A percentile compares a stretch with the other conserved stretches of the same genome.
Conservation (phyloP, 2,113 vertebrate genomes). For the human (Homo sapiens) region DNA sequence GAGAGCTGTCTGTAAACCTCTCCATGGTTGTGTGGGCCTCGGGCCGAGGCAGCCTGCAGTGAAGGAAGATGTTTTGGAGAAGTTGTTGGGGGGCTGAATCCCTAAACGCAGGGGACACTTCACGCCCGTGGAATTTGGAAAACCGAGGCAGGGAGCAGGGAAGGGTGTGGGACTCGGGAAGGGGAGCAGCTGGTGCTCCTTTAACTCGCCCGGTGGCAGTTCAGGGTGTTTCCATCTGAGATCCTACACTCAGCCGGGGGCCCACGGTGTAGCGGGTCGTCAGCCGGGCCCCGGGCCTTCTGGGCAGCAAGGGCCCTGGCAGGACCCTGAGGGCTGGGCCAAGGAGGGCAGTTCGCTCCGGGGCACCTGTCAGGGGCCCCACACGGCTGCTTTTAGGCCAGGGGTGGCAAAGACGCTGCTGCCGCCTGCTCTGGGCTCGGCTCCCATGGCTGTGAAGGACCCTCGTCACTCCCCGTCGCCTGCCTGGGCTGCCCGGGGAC, state of each 20-base stretch:
- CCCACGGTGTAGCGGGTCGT: background rate
- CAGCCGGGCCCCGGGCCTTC: background rate
- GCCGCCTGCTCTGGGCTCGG: background rate
- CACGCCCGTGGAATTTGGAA: background rate
- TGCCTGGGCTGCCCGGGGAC: background rate
- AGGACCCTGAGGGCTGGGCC: background rate
- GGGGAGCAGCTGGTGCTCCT: background rate
- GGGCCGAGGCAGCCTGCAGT: background rate
- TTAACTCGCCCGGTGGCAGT: background rate
- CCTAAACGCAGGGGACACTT: background rate
- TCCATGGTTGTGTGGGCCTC: too few species aligned
- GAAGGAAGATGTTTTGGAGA: background rate
- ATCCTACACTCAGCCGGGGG: background rate
- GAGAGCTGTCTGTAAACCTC: background rate
- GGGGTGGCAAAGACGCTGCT: background rate
- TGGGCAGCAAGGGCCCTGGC: background rate
- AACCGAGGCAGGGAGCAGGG: background rate
- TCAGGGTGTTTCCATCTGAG: background rate
- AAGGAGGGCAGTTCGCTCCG: background rate
- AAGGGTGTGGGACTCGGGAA: too few species aligned
- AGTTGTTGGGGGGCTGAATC: background rate
- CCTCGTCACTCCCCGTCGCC: background rate
- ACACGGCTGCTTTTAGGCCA: background rate
- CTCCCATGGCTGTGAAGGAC: background rate
- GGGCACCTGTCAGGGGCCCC: background rate